A percentile compares a stretch with the other conserved stretches of the same genome.
phyloP scores from a whole-genome alignment of 2,888 invertebrate genomes.

The Tachina fera region DNA sequence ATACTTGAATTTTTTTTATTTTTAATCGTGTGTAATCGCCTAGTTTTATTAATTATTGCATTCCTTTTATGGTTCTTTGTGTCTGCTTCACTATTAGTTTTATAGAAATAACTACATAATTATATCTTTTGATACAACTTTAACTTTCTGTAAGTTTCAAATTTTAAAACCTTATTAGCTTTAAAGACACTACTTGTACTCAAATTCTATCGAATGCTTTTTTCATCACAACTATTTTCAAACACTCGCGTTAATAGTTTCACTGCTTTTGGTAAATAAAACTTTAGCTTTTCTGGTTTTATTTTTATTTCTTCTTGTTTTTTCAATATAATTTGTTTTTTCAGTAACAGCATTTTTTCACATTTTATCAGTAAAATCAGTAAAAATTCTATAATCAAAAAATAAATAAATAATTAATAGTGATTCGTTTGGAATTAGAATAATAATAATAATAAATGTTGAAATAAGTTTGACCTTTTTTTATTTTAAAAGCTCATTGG shows the following conservation, averaged over 20 bases:
- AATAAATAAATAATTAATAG: constrained; percentile 28
- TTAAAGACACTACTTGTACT: constrained; percentile 46
- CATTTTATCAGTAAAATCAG: constrained; percentile 73
- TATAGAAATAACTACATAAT: neutral
- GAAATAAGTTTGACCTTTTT: constrained; percentile 43
- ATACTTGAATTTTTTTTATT: constrained; percentile 37
- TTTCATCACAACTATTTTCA: constrained; percentile 55
- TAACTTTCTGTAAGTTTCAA: constrained; percentile 40
- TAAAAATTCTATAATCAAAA: constrained; percentile 73
- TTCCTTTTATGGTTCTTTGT: constrained; percentile 50
- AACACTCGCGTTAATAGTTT: constrained; percentile 62
- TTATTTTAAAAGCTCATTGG: neutral
- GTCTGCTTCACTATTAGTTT: constrained; percentile 40
- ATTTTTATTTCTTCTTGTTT: constrained; percentile 54
- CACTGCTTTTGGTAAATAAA: constrained; percentile 64
- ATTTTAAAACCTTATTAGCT: constrained; percentile 37
- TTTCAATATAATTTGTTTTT: constrained; percentile 53
- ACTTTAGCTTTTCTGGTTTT: constrained; percentile 59
- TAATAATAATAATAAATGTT: constrained; percentile 41
- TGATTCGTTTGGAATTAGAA: neutral
- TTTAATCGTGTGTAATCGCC: constrained; percentile 41
- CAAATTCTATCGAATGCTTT: constrained; percentile 50
- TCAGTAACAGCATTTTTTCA: constrained; percentile 50
- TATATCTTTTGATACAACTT: constrained; percentile 38
- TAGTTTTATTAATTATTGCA: constrained; percentile 55